Base-by-base conservation (phyloP, 2,888 invertebrate genomes). In the Himalopsyche kuldschensis region DNA sequence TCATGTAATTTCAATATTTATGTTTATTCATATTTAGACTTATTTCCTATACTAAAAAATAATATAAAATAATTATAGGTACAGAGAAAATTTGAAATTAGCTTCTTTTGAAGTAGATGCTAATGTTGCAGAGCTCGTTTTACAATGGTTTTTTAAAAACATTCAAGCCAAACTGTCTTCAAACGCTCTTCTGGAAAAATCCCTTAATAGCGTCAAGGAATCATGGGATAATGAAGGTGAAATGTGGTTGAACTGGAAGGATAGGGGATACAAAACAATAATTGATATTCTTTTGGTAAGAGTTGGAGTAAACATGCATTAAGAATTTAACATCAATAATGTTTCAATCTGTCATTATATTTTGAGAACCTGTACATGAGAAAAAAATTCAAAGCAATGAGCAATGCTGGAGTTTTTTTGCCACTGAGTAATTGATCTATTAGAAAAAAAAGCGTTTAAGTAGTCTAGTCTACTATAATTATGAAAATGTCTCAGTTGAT, bases 151-250 rank as follows among this genome's bases (percentile, higher is more conserved):
- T 78, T 76, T 85, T 10, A 85, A 85, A 75, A 85, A 75, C 31
- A 84, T 82, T 41, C 84, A 84, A 46, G 82, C 82, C 4, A 85
- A 82, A 35, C 41, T 85, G n/a, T 79, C 82, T 3, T 41, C 81
- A 27, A 85, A 85, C 46, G 84, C 80, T 3, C 84, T 85, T 11
- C n/a, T 82, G 20, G 84, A 85, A 69, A 93, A 95, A 77, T 96
- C 96, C 0, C 91, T 94, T 0, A 90, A 90, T 84, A 94, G 94
- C 0, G 90, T 94, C 55, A 89, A 91, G 1, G 93, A 94, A 86
- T 95, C 94, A 88, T 91, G 93, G 92, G 89, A 90, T 0, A 95
- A 95, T 88, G 94, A 94, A 10, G 97, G 97, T 0, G 94, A 96
- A 87, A 90, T 90, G 20, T 89, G 94, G 87, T 90, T 95, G 4